Conservation (phyloP, 35 echinoderm and acorn worm genomes). For the Apostichopus japonicus region DNA sequence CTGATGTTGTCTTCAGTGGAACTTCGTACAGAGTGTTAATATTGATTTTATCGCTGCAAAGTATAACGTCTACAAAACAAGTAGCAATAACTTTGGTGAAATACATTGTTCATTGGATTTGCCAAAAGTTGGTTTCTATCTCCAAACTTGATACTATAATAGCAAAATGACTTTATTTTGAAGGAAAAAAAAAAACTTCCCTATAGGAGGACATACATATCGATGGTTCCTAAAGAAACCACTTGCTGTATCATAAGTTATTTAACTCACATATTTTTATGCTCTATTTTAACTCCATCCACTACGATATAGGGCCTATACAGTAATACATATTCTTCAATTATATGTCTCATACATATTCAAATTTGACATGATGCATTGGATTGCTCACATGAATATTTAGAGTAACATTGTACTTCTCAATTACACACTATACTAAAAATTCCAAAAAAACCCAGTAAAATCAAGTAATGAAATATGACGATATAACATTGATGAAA, state of each 20-base stretch:
- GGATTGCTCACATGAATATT: background rate
- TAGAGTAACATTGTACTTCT: slow-evolving; percentile 12
- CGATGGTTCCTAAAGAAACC: background rate
- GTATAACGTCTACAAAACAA: too few relatives aligned
- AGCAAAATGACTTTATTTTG: background rate
- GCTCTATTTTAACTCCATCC: background rate
- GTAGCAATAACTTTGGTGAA: too few relatives aligned
- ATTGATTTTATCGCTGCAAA: too few relatives aligned
- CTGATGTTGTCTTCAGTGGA: too few relatives aligned
- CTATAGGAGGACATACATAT: background rate
- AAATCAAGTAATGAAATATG: slow-evolving; percentile 53
- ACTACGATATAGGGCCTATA: slow-evolving; percentile 15
- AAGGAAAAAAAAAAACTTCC: background rate
- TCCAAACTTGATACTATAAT: background rate
- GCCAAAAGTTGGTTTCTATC: background rate
- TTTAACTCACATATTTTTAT: background rate
- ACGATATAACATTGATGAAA: slow-evolving; percentile 43
- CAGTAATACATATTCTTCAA: background rate
- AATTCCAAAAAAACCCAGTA: background rate
- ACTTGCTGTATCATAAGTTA: background rate
- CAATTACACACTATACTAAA: slow-evolving; percentile 35
- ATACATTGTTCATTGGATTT: background rate
- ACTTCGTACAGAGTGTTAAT: too few relatives aligned
- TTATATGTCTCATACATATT: background rate
- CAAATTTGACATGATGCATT: background rate